These are phyloP conservation scores for Stichodactyla mertensii DNA, from an alignment of 64 coral and sea anemone species.

Conservation along the genomic window DNA sequence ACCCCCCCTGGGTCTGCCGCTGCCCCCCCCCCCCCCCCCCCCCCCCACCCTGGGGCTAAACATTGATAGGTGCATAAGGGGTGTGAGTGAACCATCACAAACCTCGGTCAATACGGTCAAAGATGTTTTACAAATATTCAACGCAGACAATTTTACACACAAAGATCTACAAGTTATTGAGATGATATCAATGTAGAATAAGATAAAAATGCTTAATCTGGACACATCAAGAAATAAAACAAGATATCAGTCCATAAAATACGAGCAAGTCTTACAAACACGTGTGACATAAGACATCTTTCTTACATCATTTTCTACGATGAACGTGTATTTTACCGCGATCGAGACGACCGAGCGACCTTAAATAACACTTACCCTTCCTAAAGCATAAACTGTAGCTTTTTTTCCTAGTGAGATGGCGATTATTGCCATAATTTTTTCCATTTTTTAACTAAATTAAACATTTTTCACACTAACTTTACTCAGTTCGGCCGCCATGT, in stretches of 20 bases:
- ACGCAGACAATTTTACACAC: no score
- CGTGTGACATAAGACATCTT: background rate
- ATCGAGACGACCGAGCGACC: background rate
- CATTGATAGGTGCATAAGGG: no score
- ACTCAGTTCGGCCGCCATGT: conserved; percentile 40
- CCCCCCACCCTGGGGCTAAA: no score
- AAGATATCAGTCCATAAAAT: background rate
- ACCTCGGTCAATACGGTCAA: no score
- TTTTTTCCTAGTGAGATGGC: conserved; percentile 94
- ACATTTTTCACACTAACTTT: conserved; percentile 3
- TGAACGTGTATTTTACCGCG: background rate
- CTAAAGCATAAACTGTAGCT: conserved; percentile 92
- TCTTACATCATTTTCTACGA: background rate
- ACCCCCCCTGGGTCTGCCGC: no score
- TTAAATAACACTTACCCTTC: conserved; percentile 65
- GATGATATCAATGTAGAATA: no score
- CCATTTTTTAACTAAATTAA: conserved; percentile 31
- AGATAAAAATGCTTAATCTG: no score
- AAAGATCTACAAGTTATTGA: no score
- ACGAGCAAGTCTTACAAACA: background rate
- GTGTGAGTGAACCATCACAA: no score
- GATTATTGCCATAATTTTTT: conserved; percentile 94
- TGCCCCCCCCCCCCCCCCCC: no score
- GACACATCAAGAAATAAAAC: background rate
- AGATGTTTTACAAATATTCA: no score